Base-by-base conservation (phyloP, 2,888 invertebrate genomes). In the Conchocele bisecta region DNA sequence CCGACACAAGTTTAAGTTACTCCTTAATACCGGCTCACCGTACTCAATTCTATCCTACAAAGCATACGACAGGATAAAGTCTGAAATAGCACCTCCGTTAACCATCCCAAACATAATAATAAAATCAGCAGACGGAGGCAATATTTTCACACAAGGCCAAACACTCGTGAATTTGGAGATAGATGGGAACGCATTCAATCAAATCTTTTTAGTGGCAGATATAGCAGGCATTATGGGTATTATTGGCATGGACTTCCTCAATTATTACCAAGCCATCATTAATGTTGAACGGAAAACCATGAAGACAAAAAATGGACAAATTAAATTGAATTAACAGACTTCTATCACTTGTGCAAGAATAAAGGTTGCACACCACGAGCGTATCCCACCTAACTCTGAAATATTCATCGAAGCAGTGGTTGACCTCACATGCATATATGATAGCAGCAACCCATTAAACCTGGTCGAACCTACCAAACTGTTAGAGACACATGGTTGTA, bases 321-420 rank as follows among this genome's bases (percentile, higher is more conserved):
- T 56, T 11, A 56, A 41, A 22, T 22, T 31, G 15, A 9, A 51
- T 13, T 33, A 31, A 51, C 42, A 51, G 24, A 51, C 6, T 4
- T 51, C 20, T 15, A 20, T 7, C 17, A 17, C 29, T 33, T 51
- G 53, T 51, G n/a, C 53, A 7, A 15, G 53, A 13, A 51, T 51
- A n/a, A 9, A 33, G 9, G 31, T 54, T 6, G 29, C 22, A 11
- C 6, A 37, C 31, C 17, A 26, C 17, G 28, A 26, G 2, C 17
- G 15, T 17, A 15, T 29, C 2, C 3, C n/a, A 6, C 42, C 58
- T 44, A 58, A 58, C n/a, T 44, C 58, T 22, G 58, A 58, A 22
- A 41, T 29, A 28, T 7, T 44, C 5, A 29, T 58, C 9, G 31
- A 6, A 11, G 15, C 29, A 4, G 17, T 44, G 5, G 31, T 37